Conservation (phyloP, 2,113 vertebrate genomes). For the Ramphastos sulfuratus region DNA sequence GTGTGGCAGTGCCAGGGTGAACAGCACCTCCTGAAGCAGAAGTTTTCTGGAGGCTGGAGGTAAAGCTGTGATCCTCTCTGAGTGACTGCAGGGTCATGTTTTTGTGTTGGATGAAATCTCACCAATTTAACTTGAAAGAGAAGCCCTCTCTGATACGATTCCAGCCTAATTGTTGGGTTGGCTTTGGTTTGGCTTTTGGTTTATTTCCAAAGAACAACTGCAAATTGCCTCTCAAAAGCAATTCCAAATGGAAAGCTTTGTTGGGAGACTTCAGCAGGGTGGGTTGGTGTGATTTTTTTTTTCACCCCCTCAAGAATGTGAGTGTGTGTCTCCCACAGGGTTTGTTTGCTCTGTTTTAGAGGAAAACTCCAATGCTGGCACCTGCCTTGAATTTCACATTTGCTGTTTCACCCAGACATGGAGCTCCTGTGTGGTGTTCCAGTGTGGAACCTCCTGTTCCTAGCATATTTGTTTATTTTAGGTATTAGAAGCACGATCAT, state of each 20-base stretch:
- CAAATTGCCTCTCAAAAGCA: not conserved
- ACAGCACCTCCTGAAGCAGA: not conserved
- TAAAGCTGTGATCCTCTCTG: rapidly evolving
- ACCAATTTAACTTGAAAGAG: not conserved
- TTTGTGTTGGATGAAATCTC: not conserved
- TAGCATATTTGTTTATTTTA: not conserved
- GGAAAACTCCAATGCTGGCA: not conserved
- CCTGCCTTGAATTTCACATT: not conserved
- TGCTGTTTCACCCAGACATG: not conserved
- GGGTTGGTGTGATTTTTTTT: too few relatives aligned
- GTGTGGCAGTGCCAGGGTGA: not conserved
- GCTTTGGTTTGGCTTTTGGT: not conserved
- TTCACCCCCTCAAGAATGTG: not conserved
- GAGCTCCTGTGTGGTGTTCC: rapidly evolving
- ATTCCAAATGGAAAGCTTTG: not conserved
- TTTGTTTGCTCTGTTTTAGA: not conserved
- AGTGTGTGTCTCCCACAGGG: rapidly evolving
- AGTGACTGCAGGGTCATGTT: not conserved
- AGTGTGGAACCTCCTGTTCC: not conserved
- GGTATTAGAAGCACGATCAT: not conserved
- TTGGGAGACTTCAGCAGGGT: not conserved
- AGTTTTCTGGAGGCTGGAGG: not conserved
- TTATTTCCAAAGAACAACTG: not conserved
- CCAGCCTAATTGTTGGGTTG: not conserved
- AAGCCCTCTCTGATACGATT: not conserved